These are phyloP conservation scores for Passer montanus DNA, from an alignment of 2,113 vertebrate species.

Conservation along the genomic window DNA sequence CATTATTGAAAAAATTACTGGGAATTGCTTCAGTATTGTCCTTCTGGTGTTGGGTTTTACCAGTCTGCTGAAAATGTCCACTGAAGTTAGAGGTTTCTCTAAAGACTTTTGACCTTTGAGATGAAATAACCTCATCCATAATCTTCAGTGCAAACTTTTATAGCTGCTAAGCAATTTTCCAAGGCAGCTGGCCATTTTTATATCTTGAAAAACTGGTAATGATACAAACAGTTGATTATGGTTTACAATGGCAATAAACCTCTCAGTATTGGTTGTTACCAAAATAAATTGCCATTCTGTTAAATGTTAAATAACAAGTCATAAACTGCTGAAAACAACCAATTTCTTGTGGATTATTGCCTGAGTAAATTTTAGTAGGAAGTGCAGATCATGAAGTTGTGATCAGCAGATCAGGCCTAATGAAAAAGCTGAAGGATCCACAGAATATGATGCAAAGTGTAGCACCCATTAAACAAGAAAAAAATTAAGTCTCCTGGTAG, in stretches of 20 bases:
- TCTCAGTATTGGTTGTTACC: constrained; percentile 77
- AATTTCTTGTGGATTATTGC: constrained; percentile 78
- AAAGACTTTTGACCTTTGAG: constrained; percentile 32
- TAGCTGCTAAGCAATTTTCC: constrained; percentile 44
- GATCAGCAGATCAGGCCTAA: constrained; percentile 53
- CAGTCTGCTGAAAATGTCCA: background rate
- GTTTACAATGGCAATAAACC: constrained; percentile 80
- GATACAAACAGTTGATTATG: constrained; percentile 75
- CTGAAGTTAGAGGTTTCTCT: background rate
- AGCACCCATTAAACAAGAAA: background rate
- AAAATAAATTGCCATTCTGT: constrained; percentile 80
- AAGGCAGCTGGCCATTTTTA: constrained; percentile 67
- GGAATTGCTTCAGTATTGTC: background rate
- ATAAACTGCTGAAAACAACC: constrained; percentile 80
- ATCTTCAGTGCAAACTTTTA: constrained; percentile 43
- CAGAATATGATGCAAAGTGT: background rate
- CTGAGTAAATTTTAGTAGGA: constrained; percentile 74
- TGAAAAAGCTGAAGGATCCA: constrained; percentile 15
- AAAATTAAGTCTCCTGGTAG: background rate
- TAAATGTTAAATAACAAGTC: constrained; percentile 83
- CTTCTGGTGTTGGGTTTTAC: background rate
- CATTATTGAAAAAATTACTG: background rate
- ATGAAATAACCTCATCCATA: constrained; percentile 22
- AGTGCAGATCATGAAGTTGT: constrained; percentile 63
- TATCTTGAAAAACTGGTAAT: constrained; percentile 69